Evolutionary conservation across 2,797 vertebrate genomes (phyloP).

Genomic region (Lagodon rhomboides): DNA sequence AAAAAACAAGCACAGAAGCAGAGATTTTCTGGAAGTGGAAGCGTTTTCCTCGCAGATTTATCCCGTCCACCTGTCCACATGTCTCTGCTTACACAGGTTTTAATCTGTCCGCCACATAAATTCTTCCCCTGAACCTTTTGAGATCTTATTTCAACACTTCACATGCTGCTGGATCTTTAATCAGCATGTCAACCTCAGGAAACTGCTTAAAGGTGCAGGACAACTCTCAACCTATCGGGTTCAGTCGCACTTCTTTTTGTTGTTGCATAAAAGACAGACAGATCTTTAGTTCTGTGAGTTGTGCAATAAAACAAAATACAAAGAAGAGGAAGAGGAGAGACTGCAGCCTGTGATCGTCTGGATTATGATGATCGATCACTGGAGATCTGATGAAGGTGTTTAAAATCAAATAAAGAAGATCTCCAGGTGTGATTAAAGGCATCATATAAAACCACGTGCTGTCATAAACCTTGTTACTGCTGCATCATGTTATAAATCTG

Average conservation of each 20-base stretch:
- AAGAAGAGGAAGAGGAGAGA: background rate
- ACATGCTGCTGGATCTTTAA: conserved; percentile 53
- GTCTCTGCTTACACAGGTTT: conserved; percentile 66
- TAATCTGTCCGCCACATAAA: conserved; percentile 63
- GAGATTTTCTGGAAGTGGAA: conserved; percentile 36
- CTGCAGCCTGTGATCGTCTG: too few relatives aligned
- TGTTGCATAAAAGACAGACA: background rate
- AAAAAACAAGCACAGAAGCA: conserved; percentile 26
- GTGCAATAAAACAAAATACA: background rate
- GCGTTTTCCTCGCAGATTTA: conserved; percentile 53
- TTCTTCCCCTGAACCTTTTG: conserved; percentile 49
- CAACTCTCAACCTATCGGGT: background rate
- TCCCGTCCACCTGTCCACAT: conserved; percentile 71
- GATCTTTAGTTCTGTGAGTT: background rate
- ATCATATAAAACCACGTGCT: background rate
- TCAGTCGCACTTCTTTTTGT: background rate
- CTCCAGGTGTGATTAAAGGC: too few relatives aligned
- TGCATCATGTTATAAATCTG: background rate
- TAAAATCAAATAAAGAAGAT: too few relatives aligned
- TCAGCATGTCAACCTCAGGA: conserved; percentile 33
- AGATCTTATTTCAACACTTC: conserved; percentile 59
- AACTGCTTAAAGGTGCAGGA: conserved; percentile 13
- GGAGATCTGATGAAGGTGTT: too few relatives aligned
- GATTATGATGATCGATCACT: too few relatives aligned
- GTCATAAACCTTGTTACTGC: background rate